These are phyloP conservation scores for Heliconius cydno DNA, from an alignment of 2,888 invertebrate species.

Conservation along the genomic window DNA sequence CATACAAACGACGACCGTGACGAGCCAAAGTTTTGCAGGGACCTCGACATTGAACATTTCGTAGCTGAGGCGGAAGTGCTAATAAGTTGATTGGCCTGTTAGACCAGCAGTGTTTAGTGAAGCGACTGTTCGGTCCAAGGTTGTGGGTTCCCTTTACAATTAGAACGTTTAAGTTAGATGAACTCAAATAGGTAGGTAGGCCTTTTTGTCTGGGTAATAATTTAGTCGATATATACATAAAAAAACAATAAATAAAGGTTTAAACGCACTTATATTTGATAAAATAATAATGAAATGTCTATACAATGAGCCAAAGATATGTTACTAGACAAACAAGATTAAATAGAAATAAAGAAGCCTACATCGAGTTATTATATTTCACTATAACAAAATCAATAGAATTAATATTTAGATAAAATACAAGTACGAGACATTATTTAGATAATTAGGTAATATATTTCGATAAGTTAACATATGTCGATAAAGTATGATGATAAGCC, in stretches of 20 bases:
- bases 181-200: background rate
- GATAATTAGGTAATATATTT: background rate
- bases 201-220: background rate
- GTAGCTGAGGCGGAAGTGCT: constrained; percentile 32
- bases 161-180: background rate
- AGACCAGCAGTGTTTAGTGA: background rate
- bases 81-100: constrained; percentile 21
- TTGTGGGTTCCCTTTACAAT: background rate
- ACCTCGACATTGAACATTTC: constrained; percentile 41
- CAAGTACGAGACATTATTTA: background rate
- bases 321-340: no score
- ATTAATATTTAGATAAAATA: background rate
- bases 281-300: no score
- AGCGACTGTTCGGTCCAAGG: background rate
- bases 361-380: background rate
- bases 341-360: no score
- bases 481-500: constrained; percentile 2
- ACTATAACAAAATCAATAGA: background rate
- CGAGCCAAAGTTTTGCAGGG: constrained; percentile 49
- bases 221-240: no score
- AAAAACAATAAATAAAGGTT: no score
- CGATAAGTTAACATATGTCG: background rate
- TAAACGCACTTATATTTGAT: no score
- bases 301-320: background rate
- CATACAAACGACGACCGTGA: constrained; percentile 53